These are phyloP conservation scores for Rhodinocichla rosea DNA, from an alignment of 2,113 vertebrate genomes.

Conservation along the genomic window DNA sequence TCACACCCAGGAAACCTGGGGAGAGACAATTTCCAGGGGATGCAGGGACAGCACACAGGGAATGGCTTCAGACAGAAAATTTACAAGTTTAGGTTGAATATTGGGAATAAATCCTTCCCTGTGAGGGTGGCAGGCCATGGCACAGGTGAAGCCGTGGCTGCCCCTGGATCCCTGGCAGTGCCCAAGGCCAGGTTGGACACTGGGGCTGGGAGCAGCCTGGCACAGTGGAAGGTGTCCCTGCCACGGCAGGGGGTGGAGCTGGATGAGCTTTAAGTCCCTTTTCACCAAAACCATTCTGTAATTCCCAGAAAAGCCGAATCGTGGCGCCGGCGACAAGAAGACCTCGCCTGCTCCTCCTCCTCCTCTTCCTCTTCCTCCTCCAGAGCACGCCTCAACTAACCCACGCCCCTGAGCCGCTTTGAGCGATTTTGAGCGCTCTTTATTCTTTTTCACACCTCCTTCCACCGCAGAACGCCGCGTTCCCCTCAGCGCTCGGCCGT, in stretches of 20 bases:
- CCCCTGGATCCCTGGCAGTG: background rate
- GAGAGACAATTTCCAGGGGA: background rate
- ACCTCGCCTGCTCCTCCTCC: background rate
- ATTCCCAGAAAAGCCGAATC: background rate
- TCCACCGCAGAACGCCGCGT: rapidly evolving
- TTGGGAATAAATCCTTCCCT: background rate
- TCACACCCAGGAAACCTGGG: background rate
- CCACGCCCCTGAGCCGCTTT: background rate
- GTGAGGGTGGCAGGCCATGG: background rate
- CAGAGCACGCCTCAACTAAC: background rate
- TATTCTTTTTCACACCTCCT: background rate
- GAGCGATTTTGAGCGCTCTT: background rate
- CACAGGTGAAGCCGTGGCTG: background rate
- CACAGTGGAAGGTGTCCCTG: rapidly evolving
- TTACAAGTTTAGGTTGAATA: too few relatives aligned
- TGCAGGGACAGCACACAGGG: background rate
- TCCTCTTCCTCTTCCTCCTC: background rate
- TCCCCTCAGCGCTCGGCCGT: too few relatives aligned
- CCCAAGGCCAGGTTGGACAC: background rate
- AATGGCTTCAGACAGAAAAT: background rate
- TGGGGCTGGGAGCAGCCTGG: background rate
- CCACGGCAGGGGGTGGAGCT: background rate
- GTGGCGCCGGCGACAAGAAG: rapidly evolving
- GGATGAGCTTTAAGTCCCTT: background rate
- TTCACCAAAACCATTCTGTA: background rate